Percentiles rank a stretch among this genome's conserved stretches.
Evolutionary conservation across 1,140 invertebrate species (phyloP).

Genomic region (Agrypnia vestita): DNA sequence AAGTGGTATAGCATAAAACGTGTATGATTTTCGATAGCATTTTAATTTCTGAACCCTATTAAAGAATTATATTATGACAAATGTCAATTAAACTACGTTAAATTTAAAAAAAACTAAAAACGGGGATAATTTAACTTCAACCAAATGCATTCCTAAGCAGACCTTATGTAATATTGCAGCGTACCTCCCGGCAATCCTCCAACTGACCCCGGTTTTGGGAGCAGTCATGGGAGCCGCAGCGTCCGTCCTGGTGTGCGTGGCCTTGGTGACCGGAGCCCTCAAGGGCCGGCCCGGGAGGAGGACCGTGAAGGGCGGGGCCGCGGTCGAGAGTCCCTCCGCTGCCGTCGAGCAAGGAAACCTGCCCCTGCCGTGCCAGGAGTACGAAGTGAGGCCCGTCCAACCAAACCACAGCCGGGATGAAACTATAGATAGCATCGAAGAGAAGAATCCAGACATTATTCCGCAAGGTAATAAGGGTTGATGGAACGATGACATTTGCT

Average conservation of each 20-base stretch:
- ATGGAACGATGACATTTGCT: not conserved
- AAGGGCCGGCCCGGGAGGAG: slow-evolving; percentile 71
- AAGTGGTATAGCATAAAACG: too few species aligned
- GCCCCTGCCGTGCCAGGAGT: slow-evolving; percentile 65
- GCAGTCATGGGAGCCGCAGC: slow-evolving; percentile 79
- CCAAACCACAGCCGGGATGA: slow-evolving; percentile 71
- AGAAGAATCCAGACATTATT: slow-evolving; percentile 83
- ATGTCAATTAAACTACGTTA: too few species aligned
- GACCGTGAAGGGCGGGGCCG: slow-evolving; percentile 73
- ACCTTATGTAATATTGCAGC: not conserved
- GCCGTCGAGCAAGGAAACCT: not conserved
- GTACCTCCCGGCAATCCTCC: slow-evolving; percentile 66
- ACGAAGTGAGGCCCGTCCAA: slow-evolving; percentile 73
- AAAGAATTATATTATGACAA: too few species aligned
- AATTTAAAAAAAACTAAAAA: too few species aligned
- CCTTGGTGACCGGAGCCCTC: slow-evolving; percentile 78
- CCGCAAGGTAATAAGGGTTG: slow-evolving; percentile 74
- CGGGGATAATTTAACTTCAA: too few species aligned
- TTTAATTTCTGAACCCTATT: too few species aligned
- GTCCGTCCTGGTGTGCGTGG: slow-evolving; percentile 77
- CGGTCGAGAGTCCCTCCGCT: slow-evolving; percentile 57
- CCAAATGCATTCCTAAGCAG: not conserved
- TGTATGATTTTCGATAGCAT: too few species aligned
- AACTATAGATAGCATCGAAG: slow-evolving; percentile 76
- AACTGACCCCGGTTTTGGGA: slow-evolving; percentile 79